phyloP scores from a whole-genome alignment of 2,797 vertebrate genomes.

The Pitangus sulphuratus region DNA sequence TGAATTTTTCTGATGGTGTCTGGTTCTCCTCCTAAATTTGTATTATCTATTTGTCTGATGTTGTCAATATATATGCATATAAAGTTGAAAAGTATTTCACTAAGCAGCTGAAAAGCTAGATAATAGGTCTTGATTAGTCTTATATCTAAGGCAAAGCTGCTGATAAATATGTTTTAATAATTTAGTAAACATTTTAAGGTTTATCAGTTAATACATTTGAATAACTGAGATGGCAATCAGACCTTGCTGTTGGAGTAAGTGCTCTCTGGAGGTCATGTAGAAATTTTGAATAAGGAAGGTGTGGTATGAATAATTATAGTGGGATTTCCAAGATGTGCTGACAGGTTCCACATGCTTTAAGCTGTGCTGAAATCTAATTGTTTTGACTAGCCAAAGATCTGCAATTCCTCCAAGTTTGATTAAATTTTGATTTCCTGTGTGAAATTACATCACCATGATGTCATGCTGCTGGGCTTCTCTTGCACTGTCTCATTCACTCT shows the following conservation, averaged over 20 bases:
- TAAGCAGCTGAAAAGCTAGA: not conserved
- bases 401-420: not conserved
- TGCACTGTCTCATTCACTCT: not conserved
- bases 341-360: not conserved
- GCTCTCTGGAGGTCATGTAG: not conserved
- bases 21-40: not conserved
- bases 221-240: not conserved
- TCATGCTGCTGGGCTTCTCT: not conserved
- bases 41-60: not conserved
- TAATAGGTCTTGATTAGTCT: not conserved
- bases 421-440: not conserved
- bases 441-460: not conserved
- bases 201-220: not conserved
- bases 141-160: not conserved
- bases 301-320: not conserved
- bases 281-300: not conserved
- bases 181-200: not conserved
- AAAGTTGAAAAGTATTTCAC: not conserved
- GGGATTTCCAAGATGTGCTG: not conserved
- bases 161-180: not conserved
- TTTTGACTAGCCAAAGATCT: not conserved
- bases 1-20: not conserved
- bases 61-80: not conserved
- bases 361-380: not conserved
- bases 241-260: not conserved